These are phyloP conservation scores for Regulus satrapa DNA, from an alignment of 2,113 vertebrate genomes.

Conservation along the genomic window DNA sequence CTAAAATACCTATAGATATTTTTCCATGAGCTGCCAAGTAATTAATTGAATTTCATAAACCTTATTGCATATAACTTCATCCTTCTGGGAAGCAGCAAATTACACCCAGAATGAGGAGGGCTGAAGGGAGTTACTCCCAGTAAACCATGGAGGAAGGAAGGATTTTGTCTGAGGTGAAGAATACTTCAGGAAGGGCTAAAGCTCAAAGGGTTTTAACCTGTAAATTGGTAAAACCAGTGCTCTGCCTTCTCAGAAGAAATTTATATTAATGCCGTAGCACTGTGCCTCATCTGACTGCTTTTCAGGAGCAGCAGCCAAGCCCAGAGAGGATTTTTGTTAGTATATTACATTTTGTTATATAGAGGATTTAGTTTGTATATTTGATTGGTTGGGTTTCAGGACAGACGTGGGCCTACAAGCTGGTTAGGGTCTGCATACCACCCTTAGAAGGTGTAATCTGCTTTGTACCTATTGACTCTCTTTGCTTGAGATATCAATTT, in stretches of 20 bases:
- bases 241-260: neutral
- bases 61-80: neutral
- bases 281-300: neutral
- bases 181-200: neutral
- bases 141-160: neutral
- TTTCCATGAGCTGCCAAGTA: too few species aligned
- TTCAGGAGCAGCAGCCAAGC: neutral
- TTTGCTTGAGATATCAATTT: neutral
- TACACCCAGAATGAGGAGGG: neutral
- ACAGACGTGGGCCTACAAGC: neutral
- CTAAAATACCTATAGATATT: neutral
- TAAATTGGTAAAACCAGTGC: neutral
- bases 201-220: neutral
- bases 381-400: neutral
- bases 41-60: neutral
- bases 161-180: neutral
- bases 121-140: neutral
- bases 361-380: neutral
- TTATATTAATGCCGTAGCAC: neutral
- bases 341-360: too few species aligned
- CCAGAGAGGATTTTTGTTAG: neutral
- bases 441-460: neutral
- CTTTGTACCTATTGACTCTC: neutral
- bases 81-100: neutral
- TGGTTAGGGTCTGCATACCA: neutral